Evolutionary conservation across 2,113 vertebrate genomes (phyloP).

Genomic region (Seriola quinqueradiata): DNA sequence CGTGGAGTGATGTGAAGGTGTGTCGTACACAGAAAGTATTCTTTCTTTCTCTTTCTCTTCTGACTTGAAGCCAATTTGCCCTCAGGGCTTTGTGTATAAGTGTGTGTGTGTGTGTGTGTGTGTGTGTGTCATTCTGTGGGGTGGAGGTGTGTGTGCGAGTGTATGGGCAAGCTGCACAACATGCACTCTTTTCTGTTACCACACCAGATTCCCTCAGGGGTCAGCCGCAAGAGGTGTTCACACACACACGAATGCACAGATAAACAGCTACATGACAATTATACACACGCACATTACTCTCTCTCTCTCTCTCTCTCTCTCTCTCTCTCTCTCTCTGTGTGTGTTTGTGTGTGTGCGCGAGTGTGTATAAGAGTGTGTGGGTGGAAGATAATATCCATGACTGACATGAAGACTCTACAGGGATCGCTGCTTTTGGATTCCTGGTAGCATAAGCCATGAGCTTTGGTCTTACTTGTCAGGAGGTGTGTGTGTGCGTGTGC

Average conservation of each 20-base stretch:
- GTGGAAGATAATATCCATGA: constrained; percentile 27
- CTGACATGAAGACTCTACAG: constrained; percentile 3
- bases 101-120: not conserved
- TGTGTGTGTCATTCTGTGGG: constrained; percentile 1
- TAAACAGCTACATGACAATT: constrained; percentile 21
- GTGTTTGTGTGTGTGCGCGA: constrained; percentile 14
- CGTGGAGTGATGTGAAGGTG: constrained; percentile 23
- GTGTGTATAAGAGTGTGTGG: constrained; percentile 23
- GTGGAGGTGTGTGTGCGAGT: constrained; percentile 46
- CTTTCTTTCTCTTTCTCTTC: constrained; percentile 39
- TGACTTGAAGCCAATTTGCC: constrained; percentile 31
- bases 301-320: no score
- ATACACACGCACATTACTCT: not conserved
- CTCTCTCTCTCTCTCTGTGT: not conserved
- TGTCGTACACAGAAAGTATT: constrained; percentile 7
- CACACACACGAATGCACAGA: constrained; percentile 17
- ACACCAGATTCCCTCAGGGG: constrained; percentile 72
- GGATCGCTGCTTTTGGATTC: not conserved
- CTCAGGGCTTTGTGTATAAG: constrained; percentile 22
- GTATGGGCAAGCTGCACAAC: constrained; percentile 56
- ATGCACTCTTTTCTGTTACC: constrained; percentile 61
- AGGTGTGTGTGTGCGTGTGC: no score
- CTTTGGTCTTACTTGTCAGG: not conserved
- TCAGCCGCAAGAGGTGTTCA: constrained; percentile 11
- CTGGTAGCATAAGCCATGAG: not conserved